Evolutionary conservation across 2,113 vertebrate genomes (phyloP).

Genomic region (Microcebus jonahi): DNA sequence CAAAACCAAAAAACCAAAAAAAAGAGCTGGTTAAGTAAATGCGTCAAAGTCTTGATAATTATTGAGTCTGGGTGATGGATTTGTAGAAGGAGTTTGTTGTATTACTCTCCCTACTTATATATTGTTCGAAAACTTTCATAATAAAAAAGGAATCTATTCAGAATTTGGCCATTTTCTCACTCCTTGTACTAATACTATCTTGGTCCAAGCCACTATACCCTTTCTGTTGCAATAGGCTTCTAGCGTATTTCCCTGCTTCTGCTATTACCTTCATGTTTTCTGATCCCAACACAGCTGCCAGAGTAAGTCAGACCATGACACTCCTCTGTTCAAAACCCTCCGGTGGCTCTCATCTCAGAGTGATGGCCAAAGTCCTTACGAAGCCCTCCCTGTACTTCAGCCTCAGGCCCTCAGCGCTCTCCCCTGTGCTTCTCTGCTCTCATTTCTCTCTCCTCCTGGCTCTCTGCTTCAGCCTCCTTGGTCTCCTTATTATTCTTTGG

Average conservation of each 20-base stretch:
- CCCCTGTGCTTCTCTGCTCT: too few relatives aligned
- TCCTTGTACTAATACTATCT: neutral
- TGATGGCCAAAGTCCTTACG: neutral
- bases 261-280: neutral
- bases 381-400: neutral
- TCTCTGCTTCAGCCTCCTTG: neutral
- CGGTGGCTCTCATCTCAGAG: neutral
- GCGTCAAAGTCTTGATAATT: neutral
- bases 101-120: neutral
- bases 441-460: neutral
- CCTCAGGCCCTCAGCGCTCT: rapidly evolving
- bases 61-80: neutral
- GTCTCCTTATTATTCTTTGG: neutral
- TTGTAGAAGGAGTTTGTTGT: neutral
- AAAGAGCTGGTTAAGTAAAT: neutral
- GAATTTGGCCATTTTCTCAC: neutral
- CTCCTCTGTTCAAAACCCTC: neutral
- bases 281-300: neutral
- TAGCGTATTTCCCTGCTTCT: neutral
- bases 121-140: neutral
- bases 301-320: neutral
- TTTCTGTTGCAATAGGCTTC: neutral
- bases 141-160: neutral
- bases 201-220: neutral
- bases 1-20: neutral